Evolutionary conservation across 2,888 invertebrate genomes (phyloP).

Genomic region (Drosophila hamatofila): DNA sequence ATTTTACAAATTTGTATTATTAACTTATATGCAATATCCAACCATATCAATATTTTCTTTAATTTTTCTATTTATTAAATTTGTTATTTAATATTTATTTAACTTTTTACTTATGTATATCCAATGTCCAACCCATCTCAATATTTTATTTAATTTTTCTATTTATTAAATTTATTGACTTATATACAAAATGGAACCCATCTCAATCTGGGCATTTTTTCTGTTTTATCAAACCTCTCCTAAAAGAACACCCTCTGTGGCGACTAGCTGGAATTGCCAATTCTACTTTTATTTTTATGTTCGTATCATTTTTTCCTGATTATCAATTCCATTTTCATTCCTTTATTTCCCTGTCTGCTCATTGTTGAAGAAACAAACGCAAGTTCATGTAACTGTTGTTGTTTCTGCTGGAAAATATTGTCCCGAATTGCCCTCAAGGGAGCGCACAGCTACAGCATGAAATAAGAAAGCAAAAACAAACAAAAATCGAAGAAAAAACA

Average conservation of each 20-base stretch:
- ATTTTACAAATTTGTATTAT: too few species aligned
- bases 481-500: background rate
- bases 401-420: constrained; percentile 52
- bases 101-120: too few species aligned
- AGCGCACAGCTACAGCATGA: constrained; percentile 1
- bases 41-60: too few species aligned
- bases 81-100: too few species aligned
- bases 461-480: constrained; percentile 6
- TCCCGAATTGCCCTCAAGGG: constrained; percentile 47
- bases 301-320: constrained; percentile 51
- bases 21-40: too few species aligned
- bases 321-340: constrained; percentile 47
- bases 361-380: constrained; percentile 29
- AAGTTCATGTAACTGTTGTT: constrained; percentile 31
- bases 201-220: too few species aligned
- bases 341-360: background rate
- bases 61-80: too few species aligned
- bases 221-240: background rate
- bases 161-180: background rate
- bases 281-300: constrained; percentile 28
- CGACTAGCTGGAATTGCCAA: constrained; percentile 2
- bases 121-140: too few species aligned
- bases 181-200: too few species aligned
- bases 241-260: background rate
- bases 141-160: background rate